Conservation (phyloP, 2,113 vertebrate genomes). For the Meleagris gallopavo region DNA sequence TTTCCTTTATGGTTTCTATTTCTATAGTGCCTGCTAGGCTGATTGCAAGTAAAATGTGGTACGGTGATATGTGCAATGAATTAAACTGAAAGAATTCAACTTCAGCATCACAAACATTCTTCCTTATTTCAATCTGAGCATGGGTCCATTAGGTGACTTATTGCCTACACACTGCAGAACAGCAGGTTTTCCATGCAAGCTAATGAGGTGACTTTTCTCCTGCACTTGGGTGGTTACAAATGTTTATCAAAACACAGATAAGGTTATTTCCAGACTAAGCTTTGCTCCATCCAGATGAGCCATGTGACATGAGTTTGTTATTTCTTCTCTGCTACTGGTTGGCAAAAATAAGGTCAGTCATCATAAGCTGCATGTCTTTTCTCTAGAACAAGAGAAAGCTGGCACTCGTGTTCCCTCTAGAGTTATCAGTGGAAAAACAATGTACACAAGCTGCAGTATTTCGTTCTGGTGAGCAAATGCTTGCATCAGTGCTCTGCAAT, state of each 20-base stretch:
- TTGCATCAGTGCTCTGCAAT: not conserved
- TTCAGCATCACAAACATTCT: not conserved
- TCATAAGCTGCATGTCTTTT: not conserved
- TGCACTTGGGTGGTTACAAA: not conserved
- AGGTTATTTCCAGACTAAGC: not conserved
- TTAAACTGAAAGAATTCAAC: not conserved
- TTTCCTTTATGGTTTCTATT: not conserved
- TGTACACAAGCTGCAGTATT: not conserved
- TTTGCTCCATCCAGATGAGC: not conserved
- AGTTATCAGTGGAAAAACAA: not conserved
- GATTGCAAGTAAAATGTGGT: not conserved
- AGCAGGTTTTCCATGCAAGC: not conserved
- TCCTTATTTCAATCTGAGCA: not conserved
- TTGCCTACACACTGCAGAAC: not conserved
- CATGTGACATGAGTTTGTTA: not conserved
- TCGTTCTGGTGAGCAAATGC: not conserved
- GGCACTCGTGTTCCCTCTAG: not conserved
- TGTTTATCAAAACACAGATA: not conserved
- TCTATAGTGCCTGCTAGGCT: not conserved
- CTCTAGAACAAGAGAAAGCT: not conserved
- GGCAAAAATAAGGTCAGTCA: not conserved
- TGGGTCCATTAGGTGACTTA: not conserved
- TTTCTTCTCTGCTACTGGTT: not conserved
- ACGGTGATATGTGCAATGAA: not conserved
- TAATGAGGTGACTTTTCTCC: not conserved